Percentiles rank a stretch among this genome's conserved stretches.
These are phyloP conservation scores for Campoplex nolae DNA, from an alignment of 2,888 invertebrate genomes.

Conservation along the genomic window DNA sequence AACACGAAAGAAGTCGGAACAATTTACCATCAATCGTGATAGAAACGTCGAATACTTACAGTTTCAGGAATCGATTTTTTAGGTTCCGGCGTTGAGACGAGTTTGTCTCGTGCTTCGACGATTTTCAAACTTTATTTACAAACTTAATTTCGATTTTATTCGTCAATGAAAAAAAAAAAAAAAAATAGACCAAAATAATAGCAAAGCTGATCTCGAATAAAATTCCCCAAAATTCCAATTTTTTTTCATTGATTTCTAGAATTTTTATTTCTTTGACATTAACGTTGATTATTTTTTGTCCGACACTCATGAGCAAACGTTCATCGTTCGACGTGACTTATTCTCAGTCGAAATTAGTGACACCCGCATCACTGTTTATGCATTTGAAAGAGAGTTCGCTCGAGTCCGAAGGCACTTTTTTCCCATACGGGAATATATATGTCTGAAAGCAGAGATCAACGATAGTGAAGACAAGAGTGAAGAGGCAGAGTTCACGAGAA, in stretches of 20 bases:
- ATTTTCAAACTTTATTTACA: neutral
- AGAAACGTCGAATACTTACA: neutral
- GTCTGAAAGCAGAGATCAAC: slow-evolving; percentile 68
- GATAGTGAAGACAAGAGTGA: slow-evolving; percentile 64
- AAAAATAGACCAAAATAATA: neutral
- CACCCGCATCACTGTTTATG: slow-evolving; percentile 25
- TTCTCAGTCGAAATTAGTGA: neutral
- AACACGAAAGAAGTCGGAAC: neutral
- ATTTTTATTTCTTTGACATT: neutral
- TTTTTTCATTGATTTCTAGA: neutral
- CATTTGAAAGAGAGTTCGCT: slow-evolving; percentile 19
- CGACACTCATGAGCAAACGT: neutral
- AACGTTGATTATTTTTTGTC: neutral
- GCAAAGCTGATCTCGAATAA: neutral
- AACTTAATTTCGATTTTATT: no score
- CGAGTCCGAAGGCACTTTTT: slow-evolving; percentile 62
- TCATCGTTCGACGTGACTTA: neutral
- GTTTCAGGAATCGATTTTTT: no score
- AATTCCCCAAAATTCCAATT: neutral
- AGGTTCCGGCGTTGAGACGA: neutral
- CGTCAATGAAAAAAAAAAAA: no score
- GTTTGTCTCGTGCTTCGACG: neutral
- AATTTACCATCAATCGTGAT: neutral
- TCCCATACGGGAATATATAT: slow-evolving; percentile 31
- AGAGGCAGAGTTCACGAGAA: slow-evolving; percentile 53